Conservation (phyloP, 2,797 vertebrate species). For the Brachyrhaphis roseni region DNA sequence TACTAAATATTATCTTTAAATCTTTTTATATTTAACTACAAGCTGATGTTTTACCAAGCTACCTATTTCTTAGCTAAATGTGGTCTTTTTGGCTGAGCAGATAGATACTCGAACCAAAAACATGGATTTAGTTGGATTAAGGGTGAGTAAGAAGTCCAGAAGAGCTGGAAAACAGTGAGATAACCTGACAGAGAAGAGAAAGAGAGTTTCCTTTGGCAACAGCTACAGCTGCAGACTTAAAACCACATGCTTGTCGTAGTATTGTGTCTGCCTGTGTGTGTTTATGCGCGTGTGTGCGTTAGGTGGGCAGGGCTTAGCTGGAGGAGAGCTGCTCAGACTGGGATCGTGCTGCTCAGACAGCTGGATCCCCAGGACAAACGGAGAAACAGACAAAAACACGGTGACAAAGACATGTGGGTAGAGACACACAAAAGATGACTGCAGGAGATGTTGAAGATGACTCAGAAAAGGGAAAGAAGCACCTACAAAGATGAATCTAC, state of each 20-base stretch:
- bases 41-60: slow-evolving; percentile 5
- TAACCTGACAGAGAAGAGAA: slow-evolving; percentile 38
- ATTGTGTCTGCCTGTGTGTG: slow-evolving; percentile 56
- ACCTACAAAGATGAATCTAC: not conserved
- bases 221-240: slow-evolving; percentile 65
- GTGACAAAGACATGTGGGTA: slow-evolving; percentile 13
- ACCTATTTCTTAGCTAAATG: slow-evolving; percentile 5
- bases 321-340: slow-evolving; percentile 67
- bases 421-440: slow-evolving; percentile 15
- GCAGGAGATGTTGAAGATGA: slow-evolving; percentile 23
- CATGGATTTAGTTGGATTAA: slow-evolving; percentile 54
- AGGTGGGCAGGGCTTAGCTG: slow-evolving; percentile 79
- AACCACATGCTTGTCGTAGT: slow-evolving; percentile 74
- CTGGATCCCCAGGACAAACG: slow-evolving; percentile 76
- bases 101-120: slow-evolving; percentile 35
- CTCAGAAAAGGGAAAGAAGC: slow-evolving; percentile 8
- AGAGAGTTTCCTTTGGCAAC: slow-evolving; percentile 71
- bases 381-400: slow-evolving; percentile 49
- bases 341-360: slow-evolving; percentile 67
- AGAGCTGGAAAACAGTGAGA: slow-evolving; percentile 32
- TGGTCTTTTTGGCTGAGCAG: slow-evolving; percentile 31
- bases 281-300: slow-evolving; percentile 50
- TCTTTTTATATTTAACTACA: not conserved
- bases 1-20: not conserved
- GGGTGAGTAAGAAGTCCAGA: slow-evolving; percentile 35